Percentiles rank a stretch among this genome's conserved stretches.
phyloP scores from a whole-genome alignment of 1,140 invertebrate genomes.

The Liolophura sinensis region DNA sequence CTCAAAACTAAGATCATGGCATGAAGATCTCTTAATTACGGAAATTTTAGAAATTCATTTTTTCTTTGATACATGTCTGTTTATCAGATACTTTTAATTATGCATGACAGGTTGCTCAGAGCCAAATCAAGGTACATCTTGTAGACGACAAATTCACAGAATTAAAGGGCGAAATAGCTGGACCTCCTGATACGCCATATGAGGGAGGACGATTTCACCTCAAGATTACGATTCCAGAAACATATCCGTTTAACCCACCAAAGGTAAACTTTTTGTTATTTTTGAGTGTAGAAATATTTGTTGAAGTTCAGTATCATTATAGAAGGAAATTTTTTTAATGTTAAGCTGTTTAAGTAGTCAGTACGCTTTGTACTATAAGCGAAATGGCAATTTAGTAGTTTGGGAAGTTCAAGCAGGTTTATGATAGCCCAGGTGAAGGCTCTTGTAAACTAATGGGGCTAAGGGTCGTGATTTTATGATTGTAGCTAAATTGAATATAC shows the following conservation, averaged over 20 bases:
- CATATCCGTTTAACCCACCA: slow-evolving; percentile 99
- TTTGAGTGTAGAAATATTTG: neutral
- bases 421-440: neutral
- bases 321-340: neutral
- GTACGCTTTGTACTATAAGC: neutral
- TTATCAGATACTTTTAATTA: slow-evolving; percentile 8
- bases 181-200: slow-evolving; percentile 94
- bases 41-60: neutral
- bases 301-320: neutral
- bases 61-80: neutral
- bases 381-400: neutral
- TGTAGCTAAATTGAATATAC: too few species aligned
- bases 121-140: slow-evolving; percentile 89
- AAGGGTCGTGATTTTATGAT: too few species aligned
- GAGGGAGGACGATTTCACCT: slow-evolving; percentile 92
- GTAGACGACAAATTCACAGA: slow-evolving; percentile 90
- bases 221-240: slow-evolving; percentile 98
- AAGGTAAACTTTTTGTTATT: slow-evolving; percentile 65
- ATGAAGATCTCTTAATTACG: neutral
- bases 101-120: slow-evolving; percentile 77
- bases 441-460: too few species aligned
- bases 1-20: too few species aligned
- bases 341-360: neutral
- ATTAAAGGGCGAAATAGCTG: slow-evolving; percentile 75
- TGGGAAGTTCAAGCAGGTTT: neutral